Percentiles rank a stretch among this genome's conserved stretches.
phyloP scores from a whole-genome alignment of 2,888 invertebrate genomes.

The Allygus modestus region DNA sequence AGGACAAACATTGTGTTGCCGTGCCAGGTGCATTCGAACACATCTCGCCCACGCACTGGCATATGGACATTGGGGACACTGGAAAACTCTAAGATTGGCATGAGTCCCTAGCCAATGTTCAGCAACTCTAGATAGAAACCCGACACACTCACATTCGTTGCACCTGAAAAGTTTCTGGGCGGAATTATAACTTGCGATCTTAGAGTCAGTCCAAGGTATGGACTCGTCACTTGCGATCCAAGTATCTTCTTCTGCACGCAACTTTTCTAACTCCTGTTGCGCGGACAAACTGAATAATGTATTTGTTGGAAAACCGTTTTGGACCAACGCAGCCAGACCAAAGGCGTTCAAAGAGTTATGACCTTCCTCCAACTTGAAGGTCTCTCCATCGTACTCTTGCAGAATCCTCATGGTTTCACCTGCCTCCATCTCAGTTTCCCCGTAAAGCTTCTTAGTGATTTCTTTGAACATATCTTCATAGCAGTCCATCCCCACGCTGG shows the following conservation, averaged over 20 bases:
- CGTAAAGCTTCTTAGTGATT: slow-evolving; percentile 94
- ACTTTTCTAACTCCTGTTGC: slow-evolving; percentile 54
- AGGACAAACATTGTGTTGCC: slow-evolving; percentile 84
- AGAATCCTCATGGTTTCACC: slow-evolving; percentile 67
- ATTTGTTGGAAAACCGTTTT: slow-evolving; percentile 83
- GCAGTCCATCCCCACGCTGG: slow-evolving; percentile 78
- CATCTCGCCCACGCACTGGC: slow-evolving; percentile 87
- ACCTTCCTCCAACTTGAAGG: slow-evolving; percentile 74
- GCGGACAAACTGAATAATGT: slow-evolving; percentile 52
- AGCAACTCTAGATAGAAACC: slow-evolving; percentile 84
- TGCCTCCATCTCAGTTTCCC: slow-evolving; percentile 76
- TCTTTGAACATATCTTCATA: slow-evolving; percentile 94
- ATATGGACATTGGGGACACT: slow-evolving; percentile 84
- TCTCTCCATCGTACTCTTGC: slow-evolving; percentile 76
- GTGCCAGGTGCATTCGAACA: slow-evolving; percentile 84
- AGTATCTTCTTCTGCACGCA: slow-evolving; percentile 73
- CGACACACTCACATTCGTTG: slow-evolving; percentile 86
- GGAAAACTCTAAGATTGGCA: slow-evolving; percentile 82
- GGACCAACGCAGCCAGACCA: slow-evolving; percentile 87
- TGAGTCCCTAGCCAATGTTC: slow-evolving; percentile 88
- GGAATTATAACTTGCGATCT: slow-evolving; percentile 88
- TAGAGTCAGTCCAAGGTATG: slow-evolving; percentile 86
- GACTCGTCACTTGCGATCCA: slow-evolving; percentile 86
- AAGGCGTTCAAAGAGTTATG: slow-evolving; percentile 71
- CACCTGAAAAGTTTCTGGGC: slow-evolving; percentile 86